Evolutionary conservation across 2,797 vertebrate genomes (phyloP), one percentile per base, ranked within the genome.

Genomic region (Eremophila alpestris): DNA sequence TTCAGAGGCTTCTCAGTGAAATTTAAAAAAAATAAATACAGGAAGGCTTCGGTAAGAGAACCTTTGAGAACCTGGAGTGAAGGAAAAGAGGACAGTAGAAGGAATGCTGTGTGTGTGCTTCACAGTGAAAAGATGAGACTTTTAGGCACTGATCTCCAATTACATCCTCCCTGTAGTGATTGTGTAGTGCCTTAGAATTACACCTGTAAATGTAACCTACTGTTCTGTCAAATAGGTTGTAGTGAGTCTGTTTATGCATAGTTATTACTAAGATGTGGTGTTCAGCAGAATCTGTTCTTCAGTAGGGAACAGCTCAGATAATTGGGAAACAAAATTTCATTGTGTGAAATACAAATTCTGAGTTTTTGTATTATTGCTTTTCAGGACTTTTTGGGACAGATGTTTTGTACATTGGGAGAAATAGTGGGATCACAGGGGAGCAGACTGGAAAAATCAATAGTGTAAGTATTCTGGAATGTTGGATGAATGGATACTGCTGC

Each of bases 381-480:
- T 89, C 96, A 99, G 99, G 99, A 99, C 96, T 99, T 99, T 98
- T 98, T 99, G 98, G 99, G 99, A 87, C 99, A 99, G 96, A 99
- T 98, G 71, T 99, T 99, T 98, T 99, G 99, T 94, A 99, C 99
- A 7, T 93, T 99, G 93, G 99, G 99, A 58, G 99, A 99, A 98
- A 98, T 99, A 76, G 99, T 99, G 79, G 99, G 99, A 76, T 99
- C 99, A 58, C 98, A 99, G 96, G 98, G 99, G 93, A 98, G 99
- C 97, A 98, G 98, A 90, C 86, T 99, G 97, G 99, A 99, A 94
- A 99, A 99, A 90, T 92, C 98, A 83, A 98, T 99, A 97, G 97
- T 98, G 99, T 99, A 97, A 99, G 99, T 99, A 97, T 65, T 86
- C n/a, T 81, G 58, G 26, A 65, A 29, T 65, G 41, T 3, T 91